phyloP scores from a whole-genome alignment of 2,113 vertebrate species.

The Halcyon malimbica region DNA sequence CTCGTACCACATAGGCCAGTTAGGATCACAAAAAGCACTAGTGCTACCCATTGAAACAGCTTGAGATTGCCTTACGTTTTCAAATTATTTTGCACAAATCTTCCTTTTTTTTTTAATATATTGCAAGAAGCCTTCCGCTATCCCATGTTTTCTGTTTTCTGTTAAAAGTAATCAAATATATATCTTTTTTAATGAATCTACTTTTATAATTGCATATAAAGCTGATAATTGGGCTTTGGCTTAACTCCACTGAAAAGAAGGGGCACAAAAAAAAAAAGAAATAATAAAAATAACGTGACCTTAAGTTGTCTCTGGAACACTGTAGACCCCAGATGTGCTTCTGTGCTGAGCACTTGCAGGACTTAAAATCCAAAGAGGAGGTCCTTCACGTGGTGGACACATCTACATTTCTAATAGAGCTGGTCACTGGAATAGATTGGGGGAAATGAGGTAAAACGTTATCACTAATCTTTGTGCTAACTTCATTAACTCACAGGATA shows the following conservation, averaged over 20 bases:
- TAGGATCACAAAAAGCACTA: not conserved
- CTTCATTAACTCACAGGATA: not conserved
- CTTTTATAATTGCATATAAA: not conserved
- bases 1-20: accelerated
- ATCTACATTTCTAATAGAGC: not conserved
- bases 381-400: not conserved
- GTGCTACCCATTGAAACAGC: not conserved
- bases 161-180: not conserved
- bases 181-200: not conserved
- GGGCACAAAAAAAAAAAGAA: too few species aligned
- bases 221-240: not conserved
- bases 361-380: not conserved
- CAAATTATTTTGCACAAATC: not conserved
- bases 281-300: not conserved
- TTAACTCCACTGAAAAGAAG: not conserved
- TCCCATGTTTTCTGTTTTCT: not conserved
- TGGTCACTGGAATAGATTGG: not conserved
- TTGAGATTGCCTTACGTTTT: not conserved
- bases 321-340: not conserved
- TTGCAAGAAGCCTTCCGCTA: not conserved
- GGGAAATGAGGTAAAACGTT: slow-evolving; percentile 38
- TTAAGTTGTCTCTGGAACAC: not conserved
- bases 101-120: not conserved
- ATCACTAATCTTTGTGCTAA: not conserved
- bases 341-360: not conserved